Base-by-base conservation (phyloP, 1,140 invertebrate species). In the Zaprionus inermis region DNA sequence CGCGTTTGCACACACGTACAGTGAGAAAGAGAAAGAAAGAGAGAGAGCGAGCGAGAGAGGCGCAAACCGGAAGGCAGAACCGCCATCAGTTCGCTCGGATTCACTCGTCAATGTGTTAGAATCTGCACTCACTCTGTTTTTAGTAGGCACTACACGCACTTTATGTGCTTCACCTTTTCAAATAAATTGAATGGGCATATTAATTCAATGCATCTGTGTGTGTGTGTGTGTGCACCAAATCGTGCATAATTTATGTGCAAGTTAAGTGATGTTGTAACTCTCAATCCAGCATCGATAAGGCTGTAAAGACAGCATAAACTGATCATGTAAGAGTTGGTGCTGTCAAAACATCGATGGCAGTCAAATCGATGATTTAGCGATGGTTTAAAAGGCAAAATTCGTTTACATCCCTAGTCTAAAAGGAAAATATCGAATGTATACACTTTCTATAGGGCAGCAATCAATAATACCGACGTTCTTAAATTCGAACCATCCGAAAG, bases 131-230 rank as follows among this genome's bases (percentile, higher is more conserved):
- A 69, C 64, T 64, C 68, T 57, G 30, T 59, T 78, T 81, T 73
- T 78, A 63, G 70, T 72, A 59, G 79, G 67, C 65, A 72, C 72
- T 81, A 60, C 56, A 79, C 72, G 78, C 65, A 76, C 71, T 86
- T 86, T 74, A 74, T 75, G 66, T 70, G 56, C 57, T 51, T 61
- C 69, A 73, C 69, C 61, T 76, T 63, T 67, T 64, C 49, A 73
- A 74, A 66, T 79, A 57, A 73, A 74, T 73, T 73, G 51, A 73
- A 73, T 61, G 71, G 49, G 32, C 57, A 73, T 73, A 73, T 73
- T 68, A 44, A 69, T 61, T 68, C 51, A 61, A 73, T 61, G 71
- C 71, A 72, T 36, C 34, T 12, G 18, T 14, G 61, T 72, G 49
- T 28, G 24, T 28, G 24, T 28, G 24, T 28, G 24, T 28, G 24